phyloP scores from a whole-genome alignment of 2,888 invertebrate species.

The Acronicta aceris region DNA sequence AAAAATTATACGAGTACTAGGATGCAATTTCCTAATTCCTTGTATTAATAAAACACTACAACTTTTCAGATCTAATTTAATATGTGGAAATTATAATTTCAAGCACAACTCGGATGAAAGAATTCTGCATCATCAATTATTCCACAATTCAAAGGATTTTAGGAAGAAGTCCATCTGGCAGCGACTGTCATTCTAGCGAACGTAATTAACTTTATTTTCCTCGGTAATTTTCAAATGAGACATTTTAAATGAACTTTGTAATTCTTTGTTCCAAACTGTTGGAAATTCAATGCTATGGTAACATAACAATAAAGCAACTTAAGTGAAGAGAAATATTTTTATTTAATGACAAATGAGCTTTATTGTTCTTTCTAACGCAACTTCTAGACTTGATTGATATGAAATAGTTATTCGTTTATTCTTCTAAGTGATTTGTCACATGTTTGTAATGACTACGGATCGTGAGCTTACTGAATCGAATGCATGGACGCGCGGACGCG shows the following conservation, averaged over 20 bases:
- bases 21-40: no score
- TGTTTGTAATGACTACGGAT: constrained; percentile 30
- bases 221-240: constrained; percentile 68
- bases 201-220: constrained; percentile 81
- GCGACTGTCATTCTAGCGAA: constrained; percentile 73
- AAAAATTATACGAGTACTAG: no score
- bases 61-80: no score
- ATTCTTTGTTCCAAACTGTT: constrained; percentile 38
- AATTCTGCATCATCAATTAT: constrained; percentile 74
- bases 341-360: constrained; percentile 1
- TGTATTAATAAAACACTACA: no score
- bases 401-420: not conserved
- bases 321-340: not conserved
- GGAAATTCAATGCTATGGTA: constrained; percentile 7
- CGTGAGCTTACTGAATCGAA: constrained; percentile 17
- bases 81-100: constrained; percentile 1
- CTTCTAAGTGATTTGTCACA: constrained; percentile 25
- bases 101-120: constrained; percentile 28
- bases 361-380: no score
- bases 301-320: constrained; percentile 1
- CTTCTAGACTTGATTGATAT: not conserved
- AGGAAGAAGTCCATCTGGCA: constrained; percentile 70
- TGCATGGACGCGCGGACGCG: constrained; percentile 53
- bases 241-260: constrained; percentile 74
- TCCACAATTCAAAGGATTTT: constrained; percentile 75